Evolutionary conservation across 2,888 invertebrate species (phyloP).

Genomic region (Lasioglossum leucozonium): DNA sequence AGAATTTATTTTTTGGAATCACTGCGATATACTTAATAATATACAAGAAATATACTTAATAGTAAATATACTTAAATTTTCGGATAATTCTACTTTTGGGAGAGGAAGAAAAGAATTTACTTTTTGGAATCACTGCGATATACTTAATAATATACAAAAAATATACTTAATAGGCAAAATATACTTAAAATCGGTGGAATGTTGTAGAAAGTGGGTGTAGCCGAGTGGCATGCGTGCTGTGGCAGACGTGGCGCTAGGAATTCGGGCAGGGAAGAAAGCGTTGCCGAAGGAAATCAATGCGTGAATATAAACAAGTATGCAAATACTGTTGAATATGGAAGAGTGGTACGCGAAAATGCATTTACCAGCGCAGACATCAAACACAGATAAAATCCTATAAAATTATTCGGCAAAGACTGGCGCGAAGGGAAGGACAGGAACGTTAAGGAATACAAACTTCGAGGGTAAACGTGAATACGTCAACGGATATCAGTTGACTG

Average conservation of each 20-base stretch:
- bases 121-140: neutral
- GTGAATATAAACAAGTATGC: conserved; percentile 32
- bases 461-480: conserved; percentile 31
- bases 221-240: neutral
- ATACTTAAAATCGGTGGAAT: neutral
- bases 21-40: no score
- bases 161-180: no score
- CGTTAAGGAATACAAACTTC: conserved; percentile 35
- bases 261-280: neutral
- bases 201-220: neutral
- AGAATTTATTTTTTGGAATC: neutral
- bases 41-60: no score
- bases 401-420: conserved; percentile 35
- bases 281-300: conserved; percentile 35
- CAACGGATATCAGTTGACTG: conserved; percentile 23
- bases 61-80: neutral
- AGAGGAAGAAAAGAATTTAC: neutral
- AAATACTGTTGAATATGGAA: conserved; percentile 44
- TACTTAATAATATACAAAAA: no score
- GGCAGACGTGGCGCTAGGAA: neutral
- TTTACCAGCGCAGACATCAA: conserved; percentile 10
- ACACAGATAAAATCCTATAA: conserved; percentile 29
- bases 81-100: no score
- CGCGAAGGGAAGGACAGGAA: neutral
- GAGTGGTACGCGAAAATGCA: conserved; percentile 10